Evolutionary conservation across 1,140 invertebrate species (phyloP).

Genomic region (Drosophila sulfurigaster): DNA sequence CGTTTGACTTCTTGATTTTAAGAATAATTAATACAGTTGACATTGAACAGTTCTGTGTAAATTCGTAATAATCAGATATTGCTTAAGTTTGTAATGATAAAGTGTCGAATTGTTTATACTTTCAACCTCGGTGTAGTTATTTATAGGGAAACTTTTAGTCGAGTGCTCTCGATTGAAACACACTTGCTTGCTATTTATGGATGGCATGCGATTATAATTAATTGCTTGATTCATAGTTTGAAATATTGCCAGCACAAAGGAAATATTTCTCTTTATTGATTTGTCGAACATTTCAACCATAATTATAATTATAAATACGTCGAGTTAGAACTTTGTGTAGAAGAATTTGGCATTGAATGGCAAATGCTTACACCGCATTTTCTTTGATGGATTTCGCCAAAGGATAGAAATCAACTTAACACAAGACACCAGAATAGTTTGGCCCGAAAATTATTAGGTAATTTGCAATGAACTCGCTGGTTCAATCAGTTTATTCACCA

Average conservation of each 20-base stretch:
- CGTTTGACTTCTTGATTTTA: conserved; percentile 29
- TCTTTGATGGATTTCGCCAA: conserved; percentile 5
- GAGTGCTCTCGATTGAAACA: neutral
- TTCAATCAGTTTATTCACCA: conserved; percentile 44
- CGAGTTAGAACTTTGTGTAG: neutral
- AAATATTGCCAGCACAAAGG: conserved; percentile 15
- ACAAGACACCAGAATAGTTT: neutral
- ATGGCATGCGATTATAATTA: conserved; percentile 54
- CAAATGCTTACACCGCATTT: neutral
- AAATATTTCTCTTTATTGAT: conserved; percentile 23
- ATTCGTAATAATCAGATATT: neutral
- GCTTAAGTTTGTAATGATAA: neutral
- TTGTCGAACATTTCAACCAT: neutral
- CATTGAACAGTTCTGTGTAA: conserved; percentile 49
- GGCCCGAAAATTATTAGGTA: conserved; percentile 31
- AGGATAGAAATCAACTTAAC: conserved; percentile 7
- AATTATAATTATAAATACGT: conserved; percentile 16
- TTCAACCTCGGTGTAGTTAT: neutral
- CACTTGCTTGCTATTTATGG: conserved; percentile 31
- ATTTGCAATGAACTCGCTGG: conserved; percentile 43
- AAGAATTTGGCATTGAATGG: neutral
- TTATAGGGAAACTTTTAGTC: neutral
- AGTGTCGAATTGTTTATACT: neutral
- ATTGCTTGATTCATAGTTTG: conserved; percentile 60
- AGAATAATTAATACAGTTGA: conserved; percentile 47